phyloP scores from a whole-genome alignment of 1,140 invertebrate species.

The Trichonephila clavata region DNA sequence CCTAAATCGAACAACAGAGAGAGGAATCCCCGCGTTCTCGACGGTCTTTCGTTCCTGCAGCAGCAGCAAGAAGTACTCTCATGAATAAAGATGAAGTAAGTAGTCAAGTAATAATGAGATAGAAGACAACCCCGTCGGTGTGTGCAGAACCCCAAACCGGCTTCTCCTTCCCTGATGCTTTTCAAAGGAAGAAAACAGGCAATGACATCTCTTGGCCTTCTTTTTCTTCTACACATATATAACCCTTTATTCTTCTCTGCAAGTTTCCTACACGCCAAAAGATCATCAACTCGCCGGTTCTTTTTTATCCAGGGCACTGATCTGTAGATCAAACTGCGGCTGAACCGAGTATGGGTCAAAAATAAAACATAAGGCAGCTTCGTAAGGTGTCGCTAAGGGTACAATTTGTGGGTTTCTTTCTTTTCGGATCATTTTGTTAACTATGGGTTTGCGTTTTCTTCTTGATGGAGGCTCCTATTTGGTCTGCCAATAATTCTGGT shows the following conservation, averaged over 20 bases:
- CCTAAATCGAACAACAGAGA: not conserved
- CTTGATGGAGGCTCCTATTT: not conserved
- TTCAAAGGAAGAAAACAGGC: not conserved
- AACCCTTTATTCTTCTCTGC: not conserved
- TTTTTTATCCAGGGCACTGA: slow-evolving; percentile 1
- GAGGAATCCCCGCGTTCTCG: not conserved
- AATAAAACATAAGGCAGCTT: not conserved
- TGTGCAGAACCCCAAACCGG: not conserved
- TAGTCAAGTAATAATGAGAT: not conserved
- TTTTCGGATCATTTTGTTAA: not conserved
- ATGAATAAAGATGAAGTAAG: not conserved
- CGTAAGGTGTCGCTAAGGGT: not conserved
- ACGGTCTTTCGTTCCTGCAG: not conserved
- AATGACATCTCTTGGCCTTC: slow-evolving; percentile 21
- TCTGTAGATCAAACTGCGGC: not conserved
- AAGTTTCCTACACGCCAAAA: not conserved
- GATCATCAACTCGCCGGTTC: not conserved
- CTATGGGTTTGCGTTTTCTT: slow-evolving; percentile 21
- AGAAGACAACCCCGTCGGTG: not conserved
- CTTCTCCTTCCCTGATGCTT: not conserved
- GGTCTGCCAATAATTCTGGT: too few species aligned
- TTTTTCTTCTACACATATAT: not conserved
- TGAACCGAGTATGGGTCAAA: not conserved
- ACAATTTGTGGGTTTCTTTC: not conserved
- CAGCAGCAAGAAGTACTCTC: not conserved